These are phyloP conservation scores for Phenganax marumi DNA, from an alignment of 92 coral and sea anemone species.

Conservation along the genomic window DNA sequence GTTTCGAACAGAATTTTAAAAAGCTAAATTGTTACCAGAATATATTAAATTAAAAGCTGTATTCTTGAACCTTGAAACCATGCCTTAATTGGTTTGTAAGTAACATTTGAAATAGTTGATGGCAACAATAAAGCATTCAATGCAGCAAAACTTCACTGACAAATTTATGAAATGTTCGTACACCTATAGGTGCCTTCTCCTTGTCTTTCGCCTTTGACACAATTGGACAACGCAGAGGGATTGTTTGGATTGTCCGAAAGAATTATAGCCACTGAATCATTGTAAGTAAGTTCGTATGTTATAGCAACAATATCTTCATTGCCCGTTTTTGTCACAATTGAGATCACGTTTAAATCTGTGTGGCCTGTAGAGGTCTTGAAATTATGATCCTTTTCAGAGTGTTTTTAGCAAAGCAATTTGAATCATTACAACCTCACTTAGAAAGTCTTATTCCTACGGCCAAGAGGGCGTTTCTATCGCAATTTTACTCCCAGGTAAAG, in stretches of 20 bases:
- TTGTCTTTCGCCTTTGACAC: slow-evolving; percentile 84
- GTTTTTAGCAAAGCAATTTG: slow-evolving; percentile 94
- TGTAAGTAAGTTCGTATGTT: slow-evolving; percentile 63
- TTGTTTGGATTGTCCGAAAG: slow-evolving; percentile 95
- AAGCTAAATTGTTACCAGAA: no score
- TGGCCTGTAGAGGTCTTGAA: no score
- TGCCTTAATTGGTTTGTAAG: no score
- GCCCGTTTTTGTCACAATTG: background rate
- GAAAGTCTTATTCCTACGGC: slow-evolving; percentile 86
- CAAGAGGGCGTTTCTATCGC: slow-evolving; percentile 96
- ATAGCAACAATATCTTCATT: background rate
- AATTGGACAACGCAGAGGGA: slow-evolving; percentile 71
- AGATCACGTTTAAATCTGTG: no score
- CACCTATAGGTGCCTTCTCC: slow-evolving; percentile 88
- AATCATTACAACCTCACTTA: slow-evolving; percentile 83
- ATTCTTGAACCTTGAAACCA: no score
- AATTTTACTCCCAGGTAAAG: slow-evolving; percentile 96
- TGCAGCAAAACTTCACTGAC: no score
- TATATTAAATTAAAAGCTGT: no score
- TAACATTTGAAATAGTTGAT: no score
- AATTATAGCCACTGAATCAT: slow-evolving; percentile 92
- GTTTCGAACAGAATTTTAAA: no score
- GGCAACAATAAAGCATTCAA: no score
- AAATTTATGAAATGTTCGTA: background rate
- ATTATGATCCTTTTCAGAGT: slow-evolving; percentile 54